phyloP scores from a whole-genome alignment of 2,888 invertebrate genomes.

The Ferdinandea cuprea region DNA sequence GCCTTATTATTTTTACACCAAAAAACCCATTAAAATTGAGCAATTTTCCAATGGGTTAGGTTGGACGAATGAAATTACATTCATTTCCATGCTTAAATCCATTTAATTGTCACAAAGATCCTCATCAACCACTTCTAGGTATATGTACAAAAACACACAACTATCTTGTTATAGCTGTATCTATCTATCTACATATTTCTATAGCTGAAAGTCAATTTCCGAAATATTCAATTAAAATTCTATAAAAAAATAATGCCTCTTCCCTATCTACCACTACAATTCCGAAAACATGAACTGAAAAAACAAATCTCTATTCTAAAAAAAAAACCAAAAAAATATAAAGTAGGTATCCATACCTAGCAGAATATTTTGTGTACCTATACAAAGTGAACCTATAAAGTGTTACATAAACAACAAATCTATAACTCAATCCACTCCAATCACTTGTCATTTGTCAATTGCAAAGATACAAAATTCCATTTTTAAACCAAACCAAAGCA shows the following conservation, averaged over 20 bases:
- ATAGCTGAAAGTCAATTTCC: not conserved
- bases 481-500: slow-evolving; percentile 39
- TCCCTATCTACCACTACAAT: not conserved
- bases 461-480: slow-evolving; percentile 68
- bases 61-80: too few relatives aligned
- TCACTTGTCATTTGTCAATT: slow-evolving; percentile 73
- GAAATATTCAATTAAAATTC: not conserved
- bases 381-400: not conserved
- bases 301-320: slow-evolving; percentile 48
- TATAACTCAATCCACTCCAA: slow-evolving; percentile 55
- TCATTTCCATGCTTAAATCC: too few relatives aligned
- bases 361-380: too few relatives aligned
- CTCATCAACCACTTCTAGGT: too few relatives aligned
- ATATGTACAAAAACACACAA: not conserved
- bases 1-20: slow-evolving; percentile 7
- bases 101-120: too few relatives aligned
- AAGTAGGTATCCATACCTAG: not conserved
- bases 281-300: not conserved
- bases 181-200: too few relatives aligned
- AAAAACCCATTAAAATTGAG: too few relatives aligned
- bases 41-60: too few relatives aligned
- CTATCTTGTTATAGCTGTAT: not conserved
- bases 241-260: not conserved
- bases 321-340: not conserved
- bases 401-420: slow-evolving; percentile 53